Base-by-base conservation (phyloP, 1,140 invertebrate genomes). In the Atta colombica region DNA sequence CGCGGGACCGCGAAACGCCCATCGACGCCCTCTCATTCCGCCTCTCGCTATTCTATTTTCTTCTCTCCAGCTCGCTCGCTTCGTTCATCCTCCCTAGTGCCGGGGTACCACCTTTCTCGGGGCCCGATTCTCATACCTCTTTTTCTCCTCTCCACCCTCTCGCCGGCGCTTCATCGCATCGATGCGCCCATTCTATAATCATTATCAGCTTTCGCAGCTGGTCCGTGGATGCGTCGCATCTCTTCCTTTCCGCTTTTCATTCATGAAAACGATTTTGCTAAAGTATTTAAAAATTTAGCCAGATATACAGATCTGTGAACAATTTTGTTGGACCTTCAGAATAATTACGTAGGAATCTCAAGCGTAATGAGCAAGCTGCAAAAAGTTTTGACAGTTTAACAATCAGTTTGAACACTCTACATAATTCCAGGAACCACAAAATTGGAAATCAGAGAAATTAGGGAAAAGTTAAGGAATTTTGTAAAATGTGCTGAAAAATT, bases 1-100 rank as follows among this genome's bases (percentile, higher is more conserved):
- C 94, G 94, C 94, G 92, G 92, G 93, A 92, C 94, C 95, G 94
- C 95, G 92, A 92, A 94, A 93, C 95, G 94, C 95, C 95, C 94
- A 95, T 93, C 94, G 93, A 95, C 95, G 93, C 93, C 93, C 90
- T 93, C 91, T 92, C 87, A 88, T 89, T 91, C 89, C 86, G 87
- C 87, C 89, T 87, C 88, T 91, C 82, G 87, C 90, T 86, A 86
- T 89, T 89, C 89, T 91, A 88, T 91, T 91, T 91, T 91, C 89
- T 85, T 86, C 87, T 86, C 87, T 87, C 80, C 87, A 45, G 39
- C 39, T 87, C 88, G 31, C 35, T 35, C 66, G 81, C 39, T 69
- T n/a, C 12, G 25, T 51, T 4, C 61, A 28, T 18, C n/a, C 45
- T 45, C 25, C 28, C 18, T 53, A 35, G 31, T 66, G 60, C 60